A percentile compares a stretch with the other conserved stretches of the same genome.
Evolutionary conservation across 2,113 vertebrate genomes (phyloP).

Genomic region (Chaetops frenatus): DNA sequence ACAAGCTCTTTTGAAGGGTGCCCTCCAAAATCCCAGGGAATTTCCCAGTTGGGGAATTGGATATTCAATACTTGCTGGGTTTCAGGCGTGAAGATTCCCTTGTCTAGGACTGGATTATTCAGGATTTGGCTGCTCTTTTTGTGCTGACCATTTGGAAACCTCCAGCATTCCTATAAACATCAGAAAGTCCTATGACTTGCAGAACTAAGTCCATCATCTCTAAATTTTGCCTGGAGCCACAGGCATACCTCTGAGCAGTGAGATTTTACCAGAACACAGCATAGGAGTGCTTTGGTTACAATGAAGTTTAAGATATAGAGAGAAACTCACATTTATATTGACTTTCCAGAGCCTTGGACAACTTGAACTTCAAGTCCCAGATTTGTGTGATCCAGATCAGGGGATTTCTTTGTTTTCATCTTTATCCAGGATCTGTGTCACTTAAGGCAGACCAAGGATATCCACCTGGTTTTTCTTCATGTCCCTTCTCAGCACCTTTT

Average conservation of each 20-base stretch:
- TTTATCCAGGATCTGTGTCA: background rate
- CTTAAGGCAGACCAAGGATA: background rate
- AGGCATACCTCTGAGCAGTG: background rate
- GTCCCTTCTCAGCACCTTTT: background rate
- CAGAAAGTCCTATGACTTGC: background rate
- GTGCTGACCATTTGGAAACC: background rate
- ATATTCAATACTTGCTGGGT: background rate
- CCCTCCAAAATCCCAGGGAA: background rate
- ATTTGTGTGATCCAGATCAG: background rate
- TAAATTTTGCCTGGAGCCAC: background rate
- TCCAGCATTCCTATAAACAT: background rate
- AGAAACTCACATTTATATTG: background rate
- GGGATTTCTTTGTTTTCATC: background rate
- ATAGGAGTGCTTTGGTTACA: background rate
- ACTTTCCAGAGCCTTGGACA: background rate
- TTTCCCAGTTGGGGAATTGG: background rate
- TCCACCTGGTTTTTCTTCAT: background rate
- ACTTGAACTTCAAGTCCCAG: accelerated
- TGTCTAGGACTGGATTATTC: background rate
- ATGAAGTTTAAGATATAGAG: background rate
- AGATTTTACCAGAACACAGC: background rate
- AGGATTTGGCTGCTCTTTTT: background rate
- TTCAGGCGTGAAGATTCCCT: accelerated
- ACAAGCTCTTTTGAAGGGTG: background rate
- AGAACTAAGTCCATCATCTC: background rate